Evolutionary conservation across 2,888 invertebrate genomes (phyloP), one percentile per base, ranked within the genome.

Genomic region (Drosophila affinis): DNA sequence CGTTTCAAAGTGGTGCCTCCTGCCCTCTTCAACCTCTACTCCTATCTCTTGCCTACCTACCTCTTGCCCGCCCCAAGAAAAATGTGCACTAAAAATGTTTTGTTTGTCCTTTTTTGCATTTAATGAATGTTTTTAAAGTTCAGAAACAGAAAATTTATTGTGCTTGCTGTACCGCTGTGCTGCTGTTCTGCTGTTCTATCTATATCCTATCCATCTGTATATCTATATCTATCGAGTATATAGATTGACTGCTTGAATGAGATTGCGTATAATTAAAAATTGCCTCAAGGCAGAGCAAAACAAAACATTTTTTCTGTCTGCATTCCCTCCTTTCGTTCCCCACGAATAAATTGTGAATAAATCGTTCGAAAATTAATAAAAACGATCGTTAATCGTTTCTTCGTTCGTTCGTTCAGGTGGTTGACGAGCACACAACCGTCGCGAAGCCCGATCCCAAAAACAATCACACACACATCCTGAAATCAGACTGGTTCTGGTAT

Each of bases 401-500:
- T 24, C n/a, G 53, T 24, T 3, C 34, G 24, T 29, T 9, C n/a
- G 46, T 51, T 60, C 92, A 97, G 97, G 97, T 97, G 72, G 96
- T 97, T 64, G 97, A 97, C 92, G 97, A 97, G 90, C 95, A 95
- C 83, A 94, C 94, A 79, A 94, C 95, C 44, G 93, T 94, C 86
- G 93, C 95, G 56, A 94, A 95, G 76, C 95, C 95, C 51, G 96
- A 96, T 89, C 94, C 95, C 62, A 95, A 95, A 72, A 93, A 92
- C 58, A 93, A 94, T 73, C 94, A 94, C 82, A 95, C 96, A 32
- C 95, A 95, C 91, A 94, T 97, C 75, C 96, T 98, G 61, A 97
- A 97, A 92, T 96, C 96, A 7, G 97, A 98, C 93, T 99, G 99
- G 99, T 99, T 99, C 93, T 99, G 99, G 99, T 97, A 97, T 46